Conservation (phyloP, 1,140 invertebrate species). For the Cyclargus thomasi region DNA sequence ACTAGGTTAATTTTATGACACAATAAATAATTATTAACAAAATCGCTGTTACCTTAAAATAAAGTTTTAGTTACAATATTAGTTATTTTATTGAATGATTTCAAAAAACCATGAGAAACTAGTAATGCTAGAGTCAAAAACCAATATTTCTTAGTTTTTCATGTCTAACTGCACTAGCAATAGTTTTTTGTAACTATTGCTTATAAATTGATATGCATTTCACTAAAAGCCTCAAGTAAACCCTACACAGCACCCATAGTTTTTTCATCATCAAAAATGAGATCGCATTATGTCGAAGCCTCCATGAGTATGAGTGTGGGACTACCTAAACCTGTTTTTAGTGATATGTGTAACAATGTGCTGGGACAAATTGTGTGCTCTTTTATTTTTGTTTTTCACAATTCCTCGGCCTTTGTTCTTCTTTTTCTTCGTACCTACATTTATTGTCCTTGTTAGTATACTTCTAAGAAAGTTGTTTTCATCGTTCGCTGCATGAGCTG, state of each 20-base stretch:
- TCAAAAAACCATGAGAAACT: too few species aligned
- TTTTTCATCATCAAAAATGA: not conserved
- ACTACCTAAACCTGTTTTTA: not conserved
- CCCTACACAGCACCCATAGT: not conserved
- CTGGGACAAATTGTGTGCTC: not conserved
- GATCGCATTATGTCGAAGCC: not conserved
- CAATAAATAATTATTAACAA: too few species aligned
- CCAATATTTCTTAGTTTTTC: too few species aligned
- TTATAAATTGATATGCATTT: not conserved
- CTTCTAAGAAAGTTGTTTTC: conserved; percentile 28
- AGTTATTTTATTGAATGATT: too few species aligned
- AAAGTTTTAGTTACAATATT: too few species aligned
- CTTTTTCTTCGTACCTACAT: not conserved
- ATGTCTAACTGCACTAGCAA: too few species aligned
- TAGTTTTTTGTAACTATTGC: too few species aligned
- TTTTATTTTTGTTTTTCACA: conserved; percentile 1
- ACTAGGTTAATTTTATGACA: too few species aligned
- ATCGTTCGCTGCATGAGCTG: conserved; percentile 26
- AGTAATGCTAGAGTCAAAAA: too few species aligned
- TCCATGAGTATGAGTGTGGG: too few species aligned
- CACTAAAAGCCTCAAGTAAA: not conserved
- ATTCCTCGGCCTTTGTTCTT: not conserved
- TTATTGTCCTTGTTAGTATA: conserved; percentile 16
- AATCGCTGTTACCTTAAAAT: too few species aligned
- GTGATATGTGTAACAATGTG: not conserved